These are phyloP conservation scores for Morone saxatilis DNA, from an alignment of 2,113 vertebrate species.

Conservation along the genomic window DNA sequence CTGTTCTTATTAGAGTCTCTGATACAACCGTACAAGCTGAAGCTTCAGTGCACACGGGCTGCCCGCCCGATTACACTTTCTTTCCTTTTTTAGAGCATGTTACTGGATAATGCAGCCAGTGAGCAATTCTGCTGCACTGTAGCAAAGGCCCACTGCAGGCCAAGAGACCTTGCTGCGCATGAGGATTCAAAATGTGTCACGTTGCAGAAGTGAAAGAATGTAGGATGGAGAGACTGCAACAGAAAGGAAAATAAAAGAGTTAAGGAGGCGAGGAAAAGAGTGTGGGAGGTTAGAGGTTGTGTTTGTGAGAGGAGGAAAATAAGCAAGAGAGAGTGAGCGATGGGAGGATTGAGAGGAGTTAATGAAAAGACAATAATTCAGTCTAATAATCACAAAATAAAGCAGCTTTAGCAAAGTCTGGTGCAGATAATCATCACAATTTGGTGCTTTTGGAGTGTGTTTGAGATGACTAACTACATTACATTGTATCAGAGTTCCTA, in stretches of 20 bases:
- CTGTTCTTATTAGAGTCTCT: constrained; percentile 77
- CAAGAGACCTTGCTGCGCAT: constrained; percentile 23
- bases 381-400: constrained; percentile 10
- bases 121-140: constrained; percentile 65
- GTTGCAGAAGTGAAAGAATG: constrained; percentile 31
- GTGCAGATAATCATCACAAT: constrained; percentile 21
- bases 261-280: constrained; percentile 13
- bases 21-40: constrained; percentile 53
- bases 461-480: constrained; percentile 30
- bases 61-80: constrained; percentile 66
- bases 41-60: constrained; percentile 66
- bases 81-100: constrained; percentile 69
- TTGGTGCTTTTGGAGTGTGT: constrained; percentile 16
- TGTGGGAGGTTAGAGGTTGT: constrained; percentile 26
- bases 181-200: constrained; percentile 53
- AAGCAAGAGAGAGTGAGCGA: background rate
- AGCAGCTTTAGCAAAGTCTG: constrained; percentile 26
- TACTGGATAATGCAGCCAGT: constrained; percentile 73
- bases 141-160: constrained; percentile 62
- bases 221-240: constrained; percentile 28
- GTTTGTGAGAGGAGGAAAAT: constrained; percentile 18
- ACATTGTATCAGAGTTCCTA: background rate
- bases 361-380: constrained; percentile 41
- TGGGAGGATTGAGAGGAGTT: constrained; percentile 14
- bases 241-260: constrained; percentile 16